phyloP scores from a whole-genome alignment of 64 coral and sea anemone genomes.

The Dendronephthya gigantea region DNA sequence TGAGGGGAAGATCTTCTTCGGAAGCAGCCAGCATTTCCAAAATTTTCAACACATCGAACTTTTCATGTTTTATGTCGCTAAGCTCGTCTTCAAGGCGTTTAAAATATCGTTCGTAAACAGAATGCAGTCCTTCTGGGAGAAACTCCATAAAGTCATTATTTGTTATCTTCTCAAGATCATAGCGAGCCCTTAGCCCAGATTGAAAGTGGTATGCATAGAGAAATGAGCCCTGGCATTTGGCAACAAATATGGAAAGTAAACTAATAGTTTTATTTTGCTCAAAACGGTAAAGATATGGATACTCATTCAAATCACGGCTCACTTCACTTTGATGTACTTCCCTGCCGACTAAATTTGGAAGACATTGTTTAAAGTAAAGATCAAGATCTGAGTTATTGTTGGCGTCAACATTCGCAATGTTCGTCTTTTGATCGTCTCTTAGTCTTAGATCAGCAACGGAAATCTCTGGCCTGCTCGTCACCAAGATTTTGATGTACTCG shows the following conservation, averaged over 20 bases:
- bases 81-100: constrained; percentile 31
- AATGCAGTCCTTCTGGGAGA: constrained; percentile 42
- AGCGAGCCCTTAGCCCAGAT: constrained; percentile 18
- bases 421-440: not conserved
- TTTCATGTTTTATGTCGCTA: not conserved
- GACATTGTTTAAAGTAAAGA: constrained; percentile 20
- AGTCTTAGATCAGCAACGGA: constrained; percentile 43
- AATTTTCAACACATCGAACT: constrained; percentile 25
- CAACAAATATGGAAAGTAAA: not conserved
- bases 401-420: constrained; percentile 3
- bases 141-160: not conserved
- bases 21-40: constrained; percentile 46
- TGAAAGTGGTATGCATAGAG: constrained; percentile 48
- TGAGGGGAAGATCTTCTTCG: constrained; percentile 34
- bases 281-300: no score
- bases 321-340: not conserved
- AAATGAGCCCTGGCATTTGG: constrained; percentile 49
- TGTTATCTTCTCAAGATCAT: not conserved
- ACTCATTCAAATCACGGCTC: not conserved
- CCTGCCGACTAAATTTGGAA: not conserved
- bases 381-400: constrained; percentile 48
- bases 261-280: no score
- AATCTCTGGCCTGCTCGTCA: constrained; percentile 47
- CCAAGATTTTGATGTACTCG: constrained; percentile 50
- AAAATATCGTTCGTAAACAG: constrained; percentile 50